Conservation (phyloP, 2,113 vertebrate species). For the Scomber scombrus region DNA sequence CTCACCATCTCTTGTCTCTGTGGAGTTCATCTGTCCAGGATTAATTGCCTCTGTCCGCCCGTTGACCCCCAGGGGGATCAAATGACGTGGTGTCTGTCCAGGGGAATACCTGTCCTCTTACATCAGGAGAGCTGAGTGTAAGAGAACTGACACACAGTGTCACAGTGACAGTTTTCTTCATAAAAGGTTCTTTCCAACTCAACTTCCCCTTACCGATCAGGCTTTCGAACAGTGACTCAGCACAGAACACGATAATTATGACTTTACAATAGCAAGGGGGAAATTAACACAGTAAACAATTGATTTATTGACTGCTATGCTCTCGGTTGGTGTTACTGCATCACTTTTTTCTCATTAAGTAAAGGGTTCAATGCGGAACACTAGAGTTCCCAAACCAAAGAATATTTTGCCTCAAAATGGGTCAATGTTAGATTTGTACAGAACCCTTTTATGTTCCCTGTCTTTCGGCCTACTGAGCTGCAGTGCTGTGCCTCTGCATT, state of each 20-base stretch:
- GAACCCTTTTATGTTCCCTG: too few species aligned
- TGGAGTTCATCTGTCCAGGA: conserved; percentile 47
- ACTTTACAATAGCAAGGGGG: not conserved
- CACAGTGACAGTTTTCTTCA: conserved; percentile 59
- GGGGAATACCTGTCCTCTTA: conserved; percentile 78
- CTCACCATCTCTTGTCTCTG: conserved; percentile 15
- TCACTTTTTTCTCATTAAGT: conserved; percentile 9
- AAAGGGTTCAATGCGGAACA: not conserved
- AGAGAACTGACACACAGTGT: conserved; percentile 8
- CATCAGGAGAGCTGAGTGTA: not conserved
- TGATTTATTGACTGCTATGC: conserved; percentile 7
- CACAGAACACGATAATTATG: conserved; percentile 16
- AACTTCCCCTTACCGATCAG: conserved; percentile 70
- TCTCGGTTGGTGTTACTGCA: not conserved
- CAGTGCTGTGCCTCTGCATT: too few species aligned
- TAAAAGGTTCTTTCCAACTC: conserved; percentile 82
- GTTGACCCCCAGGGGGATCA: conserved; percentile 34
- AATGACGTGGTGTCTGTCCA: conserved; percentile 46
- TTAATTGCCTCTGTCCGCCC: conserved; percentile 45
- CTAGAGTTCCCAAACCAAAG: not conserved
- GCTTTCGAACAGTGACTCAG: conserved; percentile 57
- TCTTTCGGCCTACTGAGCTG: too few species aligned
- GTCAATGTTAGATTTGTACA: too few species aligned
- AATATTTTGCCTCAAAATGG: not conserved
- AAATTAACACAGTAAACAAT: conserved; percentile 39